These are phyloP conservation scores for Probosciger aterrimus DNA, from an alignment of 2,113 vertebrate species.

Conservation along the genomic window DNA sequence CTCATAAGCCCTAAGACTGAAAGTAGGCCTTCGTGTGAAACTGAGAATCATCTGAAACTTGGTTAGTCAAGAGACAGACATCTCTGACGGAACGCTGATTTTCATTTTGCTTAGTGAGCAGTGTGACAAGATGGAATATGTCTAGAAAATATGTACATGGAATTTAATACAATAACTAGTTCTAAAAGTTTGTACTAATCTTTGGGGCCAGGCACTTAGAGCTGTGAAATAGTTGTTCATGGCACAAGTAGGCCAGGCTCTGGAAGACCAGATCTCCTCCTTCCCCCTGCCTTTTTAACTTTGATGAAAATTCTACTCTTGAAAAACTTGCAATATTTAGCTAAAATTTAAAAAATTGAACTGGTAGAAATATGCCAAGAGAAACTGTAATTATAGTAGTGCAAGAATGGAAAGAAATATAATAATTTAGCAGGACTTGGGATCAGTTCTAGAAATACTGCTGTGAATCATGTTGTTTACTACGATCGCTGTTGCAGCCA, in stretches of 20 bases:
- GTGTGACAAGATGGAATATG: background rate
- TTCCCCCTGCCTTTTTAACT: background rate
- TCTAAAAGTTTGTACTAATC: background rate
- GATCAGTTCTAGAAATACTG: background rate
- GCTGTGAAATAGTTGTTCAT: background rate
- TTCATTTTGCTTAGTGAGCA: background rate
- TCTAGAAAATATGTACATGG: background rate
- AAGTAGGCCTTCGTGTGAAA: slow-evolving; percentile 12
- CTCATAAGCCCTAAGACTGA: background rate
- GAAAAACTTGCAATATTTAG: background rate
- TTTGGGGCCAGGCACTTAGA: background rate
- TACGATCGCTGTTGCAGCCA: background rate
- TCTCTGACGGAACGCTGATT: background rate
- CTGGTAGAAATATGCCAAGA: background rate
- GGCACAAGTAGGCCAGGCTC: background rate
- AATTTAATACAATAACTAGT: background rate
- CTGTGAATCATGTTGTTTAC: background rate
- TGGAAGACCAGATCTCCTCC: background rate
- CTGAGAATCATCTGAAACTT: background rate
- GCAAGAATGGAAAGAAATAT: background rate
- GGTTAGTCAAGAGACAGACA: background rate
- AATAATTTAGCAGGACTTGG: background rate
- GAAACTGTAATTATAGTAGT: background rate
- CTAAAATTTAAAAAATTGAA: background rate
- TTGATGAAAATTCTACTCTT: background rate